Evolutionary conservation across 2,888 invertebrate species (phyloP).

Genomic region (Caenorhabditis sp.): DNA sequence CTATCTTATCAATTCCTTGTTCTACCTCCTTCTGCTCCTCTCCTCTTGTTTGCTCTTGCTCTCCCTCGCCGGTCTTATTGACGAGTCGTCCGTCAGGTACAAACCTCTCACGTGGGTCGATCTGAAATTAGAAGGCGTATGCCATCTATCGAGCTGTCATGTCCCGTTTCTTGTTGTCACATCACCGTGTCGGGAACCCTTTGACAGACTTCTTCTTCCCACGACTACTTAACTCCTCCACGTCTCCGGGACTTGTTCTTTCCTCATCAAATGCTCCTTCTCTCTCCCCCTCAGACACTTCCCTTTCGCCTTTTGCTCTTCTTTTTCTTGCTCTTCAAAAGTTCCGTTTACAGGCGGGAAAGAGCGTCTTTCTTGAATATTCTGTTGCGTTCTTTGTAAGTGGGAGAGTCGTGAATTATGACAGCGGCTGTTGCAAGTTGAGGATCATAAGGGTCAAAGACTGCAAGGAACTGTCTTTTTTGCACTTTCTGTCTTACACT

Average conservation of each 20-base stretch:
- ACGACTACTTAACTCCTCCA: conserved; percentile 44
- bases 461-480: not conserved
- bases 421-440: not conserved
- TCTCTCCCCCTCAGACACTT: too few species aligned
- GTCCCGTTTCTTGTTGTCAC: not conserved
- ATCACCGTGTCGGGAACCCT: not conserved
- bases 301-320: not conserved
- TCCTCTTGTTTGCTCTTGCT: conserved; percentile 23
- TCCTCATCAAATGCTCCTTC: not conserved
- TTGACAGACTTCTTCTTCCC: conserved; percentile 22
- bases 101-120: conserved; percentile 35
- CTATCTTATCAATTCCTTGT: conserved; percentile 44
- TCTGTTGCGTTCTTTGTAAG: not conserved
- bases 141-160: too few species aligned
- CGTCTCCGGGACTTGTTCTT: conserved; percentile 1
- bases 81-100: conserved; percentile 31
- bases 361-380: not conserved
- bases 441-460: too few species aligned
- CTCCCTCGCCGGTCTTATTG: conserved; percentile 41
- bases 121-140: conserved; percentile 29
- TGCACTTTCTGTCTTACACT: too few species aligned
- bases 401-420: not conserved
- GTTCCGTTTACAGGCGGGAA: not conserved
- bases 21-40: too few species aligned
- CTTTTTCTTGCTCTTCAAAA: conserved; percentile 5